Base-by-base conservation (phyloP, 2,888 invertebrate species). In the Zygaena filipendulae region DNA sequence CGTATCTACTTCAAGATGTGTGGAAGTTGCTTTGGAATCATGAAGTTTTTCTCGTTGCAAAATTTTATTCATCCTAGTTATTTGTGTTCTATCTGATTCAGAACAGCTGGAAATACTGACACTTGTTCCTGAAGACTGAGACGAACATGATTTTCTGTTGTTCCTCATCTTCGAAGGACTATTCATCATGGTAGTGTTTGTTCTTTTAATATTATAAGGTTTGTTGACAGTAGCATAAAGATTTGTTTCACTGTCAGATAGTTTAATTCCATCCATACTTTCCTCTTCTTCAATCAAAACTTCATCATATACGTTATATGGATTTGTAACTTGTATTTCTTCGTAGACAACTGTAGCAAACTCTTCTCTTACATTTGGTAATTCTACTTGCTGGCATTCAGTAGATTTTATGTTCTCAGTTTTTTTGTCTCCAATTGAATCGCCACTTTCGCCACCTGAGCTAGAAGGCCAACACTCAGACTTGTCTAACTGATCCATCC, bases 401-500 rank as follows among this genome's bases (percentile, higher is more conserved):
- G 43, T 32, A 25, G 43, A 47, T 50, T 59, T 69, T 2, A 45
- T 49, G 38, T 66, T 67, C 18, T 36, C 41, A 19, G 53, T 41
- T 55, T 62, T 72, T 38, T 59, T 63, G n/a, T 80, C 69, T 35
- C 82, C 82, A 33, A 82, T 81, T 2, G 81, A 82, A 41, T 83
- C 83, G 23, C 82, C 84, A 38, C 84, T 85, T 44, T 83, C 83
- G 21, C 85, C 84, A 36, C 86, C 85, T 31, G 82, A 82, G 42
- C 84, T 85, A 11, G 82, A 84, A 3, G 89, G 90, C 91, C 91
- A 91, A 52, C 89, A 90, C 45, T 91, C 87, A 2, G 90, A 90
- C 40, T 71, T 55, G 37, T 79, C 77, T 22, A 91, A 84, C 41
- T 91, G 90, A 59, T 91, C 91, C 80, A 90, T 85, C 29, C 85